Conservation (phyloP, 1,140 invertebrate genomes). For the Dolichoris vasculosae region DNA sequence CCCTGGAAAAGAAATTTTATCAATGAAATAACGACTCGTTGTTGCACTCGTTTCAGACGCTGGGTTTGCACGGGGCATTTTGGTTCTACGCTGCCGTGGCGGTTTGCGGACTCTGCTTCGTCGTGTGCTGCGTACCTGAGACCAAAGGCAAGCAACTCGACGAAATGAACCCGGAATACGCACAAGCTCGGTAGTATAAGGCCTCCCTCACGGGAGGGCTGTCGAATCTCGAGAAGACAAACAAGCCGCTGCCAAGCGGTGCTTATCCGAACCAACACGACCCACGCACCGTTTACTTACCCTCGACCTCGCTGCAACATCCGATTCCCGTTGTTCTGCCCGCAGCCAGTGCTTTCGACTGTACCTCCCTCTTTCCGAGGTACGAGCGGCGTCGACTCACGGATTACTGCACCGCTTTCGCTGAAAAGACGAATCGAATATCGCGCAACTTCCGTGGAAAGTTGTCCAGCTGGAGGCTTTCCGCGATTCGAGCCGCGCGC, state of each 20-base stretch:
- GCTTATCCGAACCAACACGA: conserved; percentile 70
- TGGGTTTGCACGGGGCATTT: conserved; percentile 88
- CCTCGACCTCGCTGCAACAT: neutral
- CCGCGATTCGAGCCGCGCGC: conserved; percentile 33
- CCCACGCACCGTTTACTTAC: conserved; percentile 62
- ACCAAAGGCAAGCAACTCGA: conserved; percentile 91
- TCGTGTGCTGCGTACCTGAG: conserved; percentile 91
- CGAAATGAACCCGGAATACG: conserved; percentile 86
- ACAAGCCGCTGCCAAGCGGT: conserved; percentile 69
- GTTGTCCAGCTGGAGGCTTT: conserved; percentile 56
- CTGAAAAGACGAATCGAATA: conserved; percentile 67
- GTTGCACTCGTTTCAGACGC: conserved; percentile 66
- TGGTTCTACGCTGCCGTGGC: conserved; percentile 92
- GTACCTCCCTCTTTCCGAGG: conserved; percentile 52
- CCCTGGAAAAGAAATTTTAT: too few species aligned
- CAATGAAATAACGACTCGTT: neutral
- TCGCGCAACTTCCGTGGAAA: conserved; percentile 61
- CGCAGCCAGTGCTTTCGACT: conserved; percentile 52
- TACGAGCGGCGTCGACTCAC: conserved; percentile 58
- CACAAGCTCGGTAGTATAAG: conserved; percentile 76
- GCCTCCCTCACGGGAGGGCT: conserved; percentile 73
- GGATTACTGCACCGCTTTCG: conserved; percentile 67
- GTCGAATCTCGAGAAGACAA: conserved; percentile 70
- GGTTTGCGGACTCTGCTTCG: conserved; percentile 87
- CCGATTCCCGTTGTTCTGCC: neutral